Evolutionary conservation across 2,888 invertebrate species (phyloP), one percentile per base, ranked within the genome.

Genomic region (Iphiclides podalirius): DNA sequence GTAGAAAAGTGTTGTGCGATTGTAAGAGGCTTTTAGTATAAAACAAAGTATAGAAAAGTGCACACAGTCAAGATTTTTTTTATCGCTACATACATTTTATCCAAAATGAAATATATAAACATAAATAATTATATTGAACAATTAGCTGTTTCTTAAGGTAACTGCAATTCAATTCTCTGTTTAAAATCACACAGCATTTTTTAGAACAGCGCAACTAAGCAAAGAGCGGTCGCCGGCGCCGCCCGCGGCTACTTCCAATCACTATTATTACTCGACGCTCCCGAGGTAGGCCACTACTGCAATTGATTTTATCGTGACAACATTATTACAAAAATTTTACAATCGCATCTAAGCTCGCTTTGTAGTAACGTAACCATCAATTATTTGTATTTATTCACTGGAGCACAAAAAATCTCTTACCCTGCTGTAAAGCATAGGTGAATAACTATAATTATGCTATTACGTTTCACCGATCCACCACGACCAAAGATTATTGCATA

Each of bases 231-330:
- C 47, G 37, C 54, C 48, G 55, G 54, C 46, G 51, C 52, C 47
- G 67, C 69, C 63, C 45, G 61, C 50, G 64, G 66, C 60, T 50
- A 37, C 49, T 51, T 50, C 60, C 59, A 66, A 77, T 71, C 71
- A 74, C 83, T 75, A 66, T 82, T 78, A 86, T 86, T 84, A 61
- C 57, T 46, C 52, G 63, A 79, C 81, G 81, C 80, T 80, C 65
- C 82, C 67, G 78, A 75, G 72, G 70, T 71, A 63, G 68, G 64
- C 70, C 54, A 69, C 72, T 69, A 67, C 70, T 70, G 71, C 72
- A 73, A 79, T 80, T 78, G 83, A 84, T 84, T 82, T 78, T 84
- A 83, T 84, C 84, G 67, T 73, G 76, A 83, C 78, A 76, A 81
- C 75, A 80, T 83, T 78, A 84, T 82, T 76, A 78, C 70, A 63